These are phyloP conservation scores for Octodonta nipae DNA, from an alignment of 2,888 invertebrate species.

Conservation along the genomic window DNA sequence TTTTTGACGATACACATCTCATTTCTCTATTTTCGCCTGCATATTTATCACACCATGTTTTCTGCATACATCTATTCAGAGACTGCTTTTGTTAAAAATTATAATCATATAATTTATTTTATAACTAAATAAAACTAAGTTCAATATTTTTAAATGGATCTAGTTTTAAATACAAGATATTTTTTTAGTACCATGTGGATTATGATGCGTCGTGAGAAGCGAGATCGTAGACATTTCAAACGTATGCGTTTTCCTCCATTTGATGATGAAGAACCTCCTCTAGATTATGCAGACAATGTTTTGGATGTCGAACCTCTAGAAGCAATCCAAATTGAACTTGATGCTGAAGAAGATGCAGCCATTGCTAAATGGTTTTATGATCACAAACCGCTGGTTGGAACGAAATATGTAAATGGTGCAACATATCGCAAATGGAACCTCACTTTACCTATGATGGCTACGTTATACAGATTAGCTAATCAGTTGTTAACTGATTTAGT, in stretches of 20 bases:
- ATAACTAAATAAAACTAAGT: too few relatives aligned
- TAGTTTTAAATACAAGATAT: too few relatives aligned
- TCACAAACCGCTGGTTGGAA: conserved; percentile 86
- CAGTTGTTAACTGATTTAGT: conserved; percentile 94
- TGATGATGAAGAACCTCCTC: conserved; percentile 98
- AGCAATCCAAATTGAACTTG: conserved; percentile 96
- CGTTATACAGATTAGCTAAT: conserved; percentile 92
- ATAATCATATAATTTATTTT: too few relatives aligned
- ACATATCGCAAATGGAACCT: conserved; percentile 96
- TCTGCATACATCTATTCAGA: too few relatives aligned
- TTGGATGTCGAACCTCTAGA: conserved; percentile 97
- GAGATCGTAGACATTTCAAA: conserved; percentile 97
- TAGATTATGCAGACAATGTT: conserved; percentile 98
- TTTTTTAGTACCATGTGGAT: conserved; percentile 91
- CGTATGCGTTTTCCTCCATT: conserved; percentile 99
- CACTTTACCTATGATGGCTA: conserved; percentile 92
- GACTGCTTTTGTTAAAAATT: too few relatives aligned
- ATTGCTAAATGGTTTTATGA: conserved; percentile 98
- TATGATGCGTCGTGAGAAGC: conserved; percentile 98
- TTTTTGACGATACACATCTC: too few relatives aligned
- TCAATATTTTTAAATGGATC: too few relatives aligned
- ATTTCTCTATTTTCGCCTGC: too few relatives aligned
- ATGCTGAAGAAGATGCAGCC: conserved; percentile 82
- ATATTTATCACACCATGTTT: too few relatives aligned
- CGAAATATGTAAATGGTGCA: conserved; percentile 85